These are phyloP conservation scores for Eilema griseolum DNA, from an alignment of 2,888 invertebrate genomes.

Conservation along the genomic window DNA sequence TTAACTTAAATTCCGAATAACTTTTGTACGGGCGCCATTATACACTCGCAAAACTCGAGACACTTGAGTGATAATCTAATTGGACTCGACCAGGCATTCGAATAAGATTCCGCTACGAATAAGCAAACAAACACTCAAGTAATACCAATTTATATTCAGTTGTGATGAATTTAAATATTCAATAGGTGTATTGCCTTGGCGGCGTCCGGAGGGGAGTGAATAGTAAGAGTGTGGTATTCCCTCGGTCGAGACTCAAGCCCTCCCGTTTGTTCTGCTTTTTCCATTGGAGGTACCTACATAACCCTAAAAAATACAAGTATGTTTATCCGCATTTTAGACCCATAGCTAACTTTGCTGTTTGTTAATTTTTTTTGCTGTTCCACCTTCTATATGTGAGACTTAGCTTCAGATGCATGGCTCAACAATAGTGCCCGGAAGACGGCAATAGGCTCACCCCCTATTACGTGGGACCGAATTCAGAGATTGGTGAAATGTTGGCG, in stretches of 20 bases:
- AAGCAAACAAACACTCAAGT: not conserved
- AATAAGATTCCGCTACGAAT: not conserved
- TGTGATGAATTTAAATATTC: not conserved
- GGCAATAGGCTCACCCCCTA: too few relatives aligned
- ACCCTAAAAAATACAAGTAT: too few relatives aligned
- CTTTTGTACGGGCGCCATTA: not conserved
- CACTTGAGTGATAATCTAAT: not conserved
- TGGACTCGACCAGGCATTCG: not conserved
- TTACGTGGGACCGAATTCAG: too few relatives aligned
- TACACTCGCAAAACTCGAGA: not conserved
- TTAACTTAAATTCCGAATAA: not conserved
- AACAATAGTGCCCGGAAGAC: too few relatives aligned
- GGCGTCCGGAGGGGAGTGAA: constrained; percentile 4
- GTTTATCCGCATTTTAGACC: too few relatives aligned
- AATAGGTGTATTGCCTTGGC: not conserved
- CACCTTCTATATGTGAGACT: too few relatives aligned
- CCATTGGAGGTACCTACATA: too few relatives aligned
- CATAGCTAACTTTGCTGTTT: too few relatives aligned
- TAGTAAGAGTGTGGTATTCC: not conserved
- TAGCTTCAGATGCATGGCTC: too few relatives aligned
- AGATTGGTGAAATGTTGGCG: too few relatives aligned
- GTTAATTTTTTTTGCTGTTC: too few relatives aligned
- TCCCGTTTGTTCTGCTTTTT: too few relatives aligned
- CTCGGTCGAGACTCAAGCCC: not conserved
- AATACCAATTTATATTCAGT: not conserved